phyloP scores from a whole-genome alignment of 2,888 invertebrate species.

The Melikaiella ostensackeni region DNA sequence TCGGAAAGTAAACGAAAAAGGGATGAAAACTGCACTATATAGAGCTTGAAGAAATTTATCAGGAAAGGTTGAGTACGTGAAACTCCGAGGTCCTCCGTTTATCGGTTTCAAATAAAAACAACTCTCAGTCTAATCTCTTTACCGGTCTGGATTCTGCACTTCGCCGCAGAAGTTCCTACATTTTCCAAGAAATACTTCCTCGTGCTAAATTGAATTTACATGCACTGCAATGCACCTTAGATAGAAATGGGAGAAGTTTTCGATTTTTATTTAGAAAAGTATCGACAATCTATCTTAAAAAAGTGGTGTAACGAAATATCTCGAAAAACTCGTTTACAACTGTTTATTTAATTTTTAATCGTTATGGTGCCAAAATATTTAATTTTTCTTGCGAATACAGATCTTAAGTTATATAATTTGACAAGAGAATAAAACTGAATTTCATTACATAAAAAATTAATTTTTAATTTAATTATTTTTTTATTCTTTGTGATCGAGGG shows the following conservation, averaged over 20 bases:
- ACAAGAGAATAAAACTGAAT: too few species aligned
- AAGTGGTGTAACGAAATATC: too few species aligned
- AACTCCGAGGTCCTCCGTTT: slow-evolving; percentile 7
- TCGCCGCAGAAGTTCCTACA: slow-evolving; percentile 21
- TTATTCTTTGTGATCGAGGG: too few species aligned
- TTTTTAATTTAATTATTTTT: too few species aligned
- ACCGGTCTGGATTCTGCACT: slow-evolving; percentile 12
- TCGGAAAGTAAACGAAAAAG: neutral
- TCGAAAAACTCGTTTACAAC: too few species aligned
- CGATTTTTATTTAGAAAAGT: too few species aligned
- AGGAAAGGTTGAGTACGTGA: slow-evolving; percentile 3
- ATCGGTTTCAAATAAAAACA: slow-evolving; percentile 30
- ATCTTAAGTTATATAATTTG: too few species aligned
- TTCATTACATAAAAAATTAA: too few species aligned
- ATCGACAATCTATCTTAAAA: too few species aligned
- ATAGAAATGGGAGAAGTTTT: neutral
- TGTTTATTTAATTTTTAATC: too few species aligned
- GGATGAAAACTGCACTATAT: slow-evolving; percentile 7
- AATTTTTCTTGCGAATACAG: too few species aligned
- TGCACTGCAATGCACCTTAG: neutral
- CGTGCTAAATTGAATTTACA: slow-evolving; percentile 5
- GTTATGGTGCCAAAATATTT: too few species aligned
- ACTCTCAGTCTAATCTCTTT: slow-evolving; percentile 29
- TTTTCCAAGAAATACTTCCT: slow-evolving; percentile 16
- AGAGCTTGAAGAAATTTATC: slow-evolving; percentile 26